Evolutionary conservation across 2,113 vertebrate genomes (phyloP), one percentile per base, ranked within the genome.

Genomic region (Ctenodactylus gundi): DNA sequence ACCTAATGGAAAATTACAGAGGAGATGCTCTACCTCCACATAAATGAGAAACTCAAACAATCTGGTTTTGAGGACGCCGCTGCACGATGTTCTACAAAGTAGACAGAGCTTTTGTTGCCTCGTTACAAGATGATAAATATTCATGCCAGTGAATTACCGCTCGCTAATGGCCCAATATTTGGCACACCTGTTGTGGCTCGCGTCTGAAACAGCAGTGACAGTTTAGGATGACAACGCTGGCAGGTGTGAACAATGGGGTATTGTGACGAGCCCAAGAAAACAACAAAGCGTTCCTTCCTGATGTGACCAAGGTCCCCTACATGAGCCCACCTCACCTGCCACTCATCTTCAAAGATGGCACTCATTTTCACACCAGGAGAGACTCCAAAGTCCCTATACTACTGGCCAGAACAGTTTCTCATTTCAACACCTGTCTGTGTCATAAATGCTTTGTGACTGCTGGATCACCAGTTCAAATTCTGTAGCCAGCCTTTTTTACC

Each of bases 131-230:
- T 94, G 94, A 97, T 96, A 96, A 96, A 97, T 96, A 97, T 95
- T 90, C 95, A 95, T 95, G 67, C 81, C 1, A 9, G 65, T 68
- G 96, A 96, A 96, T 94, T 93, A 96, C 85, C 21, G 12, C 70
- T 72, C 1, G 18, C 94, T 97, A 96, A 97, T 94, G 90, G 81
- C 85, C 93, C 92, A 10, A 20, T 73, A 95, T 94, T 88, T 72
- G 80, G 92, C 94, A 94, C 95, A 97, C 96, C 96, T 97, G 96
- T 95, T 93, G 94, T 83, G 87, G 81, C 62, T 92, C 51, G 0
- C n/a, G 83, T 95, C 90, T 36, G 9, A 96, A 97, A 88, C 77
- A 87, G 94, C 94, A 83, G 89, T 1, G n/a, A 65, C 80, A 78
- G 85, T 94, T 84, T 88, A 83, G 94, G 85, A 93, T 49, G 94